Conservation (phyloP, 2,113 vertebrate genomes). For the Fukomys damarensis region DNA sequence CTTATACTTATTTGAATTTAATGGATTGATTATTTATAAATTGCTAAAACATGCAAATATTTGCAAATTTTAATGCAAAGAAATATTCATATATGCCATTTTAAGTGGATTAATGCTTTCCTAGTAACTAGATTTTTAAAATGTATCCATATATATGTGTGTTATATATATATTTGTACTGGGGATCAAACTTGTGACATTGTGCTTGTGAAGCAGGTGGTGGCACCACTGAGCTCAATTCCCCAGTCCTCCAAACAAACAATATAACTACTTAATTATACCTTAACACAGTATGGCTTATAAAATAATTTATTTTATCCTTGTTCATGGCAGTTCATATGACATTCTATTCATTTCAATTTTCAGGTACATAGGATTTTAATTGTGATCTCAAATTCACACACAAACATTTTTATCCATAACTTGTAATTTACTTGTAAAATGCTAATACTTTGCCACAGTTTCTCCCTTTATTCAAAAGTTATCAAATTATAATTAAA, state of each 20-base stretch:
- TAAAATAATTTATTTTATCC: constrained; percentile 27
- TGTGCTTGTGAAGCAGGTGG: no score
- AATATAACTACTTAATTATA: background rate
- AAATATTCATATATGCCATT: background rate
- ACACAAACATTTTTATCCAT: background rate
- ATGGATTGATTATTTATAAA: background rate
- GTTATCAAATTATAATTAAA: constrained; percentile 78
- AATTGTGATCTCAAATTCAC: constrained; percentile 49
- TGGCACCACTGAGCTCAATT: no score
- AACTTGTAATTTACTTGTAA: constrained; percentile 64
- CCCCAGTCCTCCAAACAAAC: no score
- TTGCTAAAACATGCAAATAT: background rate
- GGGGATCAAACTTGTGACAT: no score
- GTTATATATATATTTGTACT: no score
- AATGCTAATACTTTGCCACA: constrained; percentile 76
- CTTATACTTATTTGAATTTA: background rate
- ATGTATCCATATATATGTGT: background rate
- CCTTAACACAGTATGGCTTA: background rate
- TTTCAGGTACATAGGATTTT: background rate
- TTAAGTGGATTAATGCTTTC: background rate
- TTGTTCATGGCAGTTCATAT: background rate
- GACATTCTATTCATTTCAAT: background rate
- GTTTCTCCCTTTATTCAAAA: constrained; percentile 68
- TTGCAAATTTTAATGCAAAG: background rate
- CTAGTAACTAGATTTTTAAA: background rate